Base-by-base conservation (phyloP, 1,140 invertebrate genomes). In the Pogonomyrmex barbatus region DNA sequence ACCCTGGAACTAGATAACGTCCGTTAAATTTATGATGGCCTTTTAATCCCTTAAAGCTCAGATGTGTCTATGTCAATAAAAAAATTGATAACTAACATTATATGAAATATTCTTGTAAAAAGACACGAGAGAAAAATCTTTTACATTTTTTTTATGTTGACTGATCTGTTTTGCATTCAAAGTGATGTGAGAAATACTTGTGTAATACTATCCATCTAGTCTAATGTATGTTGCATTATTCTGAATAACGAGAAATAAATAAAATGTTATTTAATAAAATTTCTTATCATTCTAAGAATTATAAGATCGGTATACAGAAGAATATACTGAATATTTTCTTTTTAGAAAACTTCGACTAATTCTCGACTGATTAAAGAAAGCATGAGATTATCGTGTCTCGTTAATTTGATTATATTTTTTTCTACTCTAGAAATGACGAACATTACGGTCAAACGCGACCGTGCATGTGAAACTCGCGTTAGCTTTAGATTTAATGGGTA, bases 401-500 rank as follows among this genome's bases (percentile, higher is more conserved):
- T 75, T 76, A 76, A 58, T 56, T 76, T 39, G 73, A 76, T 76
- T 75, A 42, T 42, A 56, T 56, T 9, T 75, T 75, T 76, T n/a
- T 47, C 39, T 9, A 42, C 42, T 77, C 58, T 12, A 33, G 75
- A 42, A 78, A 63, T 63, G 60, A 77, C 56, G n/a, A 45, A 76
- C n/a, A 42, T 12, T 47, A 45, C 42, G 24, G 45, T 63, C 58
- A 30, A 78, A 75, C 71, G 71, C 71, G 24, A 75, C 36, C 42
- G 75, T 63, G 75, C 75, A 65, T 78, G 75, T 33, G 14, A 33
- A 63, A 63, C 56, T 47, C 75, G 58, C 75, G 75, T 78, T 78
- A 58, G 24, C 54, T 76, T 68, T 76, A 78, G 30, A 63, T 78
- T 78, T 63, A 62, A 77, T 77, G 42, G 14, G 42, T 45, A 77